Base-by-base conservation (phyloP, 1,140 invertebrate species). In the Heliconius himera region DNA sequence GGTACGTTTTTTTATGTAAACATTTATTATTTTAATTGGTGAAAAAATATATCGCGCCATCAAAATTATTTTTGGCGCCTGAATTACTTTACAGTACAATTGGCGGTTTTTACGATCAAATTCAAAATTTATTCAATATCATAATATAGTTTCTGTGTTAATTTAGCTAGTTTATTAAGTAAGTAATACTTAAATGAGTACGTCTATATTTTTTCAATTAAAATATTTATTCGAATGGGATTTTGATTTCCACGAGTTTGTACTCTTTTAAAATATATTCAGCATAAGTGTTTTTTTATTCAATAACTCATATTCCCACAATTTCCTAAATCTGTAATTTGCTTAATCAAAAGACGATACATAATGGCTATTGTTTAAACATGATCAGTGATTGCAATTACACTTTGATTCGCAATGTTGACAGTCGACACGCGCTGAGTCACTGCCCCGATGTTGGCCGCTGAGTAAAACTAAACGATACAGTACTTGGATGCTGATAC, bases 1-100 rank as follows among this genome's bases (percentile, higher is more conserved):
- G 78, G 78, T 79, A 79, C 41, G 56, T 33, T 70, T 54, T 33
- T 71, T 70, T 78, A 16, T 46, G 1, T 51, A 20, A 51, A 20
- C 18, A 20, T 6, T 51, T 20, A 46, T 51, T 22, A 60, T 22
- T 11, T 60, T 60, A 60, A n/a, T 60, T 60, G 6, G 22, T 66
- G 26, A 16, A 26, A 29, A 16, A 66, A 29, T 18, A 56, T 56
- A 66, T 66, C 60, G 60, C 60, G 60, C 26, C 60, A 72, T 41
- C 6, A 72, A 72, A 22, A 70, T 79, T 73, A 90, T 88, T 90
- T 89, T 89, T 84, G 88, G 84, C 85, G 85, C 84, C 79, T 72
- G 78, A 66, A 84, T 84, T 83, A 82, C 22, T 70, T 46, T 26
- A 66, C 11, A 29, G 26, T 26, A 16, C 11, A 66, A 26, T 66